Conservation (phyloP, 2,113 vertebrate species). For the Tenebrosternarchus preto region DNA sequence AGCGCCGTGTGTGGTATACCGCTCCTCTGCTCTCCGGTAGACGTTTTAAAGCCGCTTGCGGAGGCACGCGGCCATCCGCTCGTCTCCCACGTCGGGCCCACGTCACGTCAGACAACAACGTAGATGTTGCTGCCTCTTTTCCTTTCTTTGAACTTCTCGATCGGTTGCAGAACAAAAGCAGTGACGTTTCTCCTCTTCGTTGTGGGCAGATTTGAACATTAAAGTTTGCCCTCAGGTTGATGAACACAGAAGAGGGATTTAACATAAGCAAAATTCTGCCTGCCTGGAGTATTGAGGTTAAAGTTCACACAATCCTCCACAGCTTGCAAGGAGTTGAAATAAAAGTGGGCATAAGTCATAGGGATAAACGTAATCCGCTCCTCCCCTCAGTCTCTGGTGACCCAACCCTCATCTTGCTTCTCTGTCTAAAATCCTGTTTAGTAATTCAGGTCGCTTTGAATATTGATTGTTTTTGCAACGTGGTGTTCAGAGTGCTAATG, state of each 20-base stretch:
- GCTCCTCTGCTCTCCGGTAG: neutral
- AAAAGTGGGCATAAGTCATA: constrained; percentile 23
- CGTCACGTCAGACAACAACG: neutral
- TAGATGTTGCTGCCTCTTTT: neutral
- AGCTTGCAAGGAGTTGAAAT: neutral
- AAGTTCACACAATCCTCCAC: neutral
- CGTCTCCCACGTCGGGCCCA: neutral
- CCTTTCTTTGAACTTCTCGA: neutral
- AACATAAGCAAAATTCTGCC: neutral
- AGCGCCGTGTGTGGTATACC: neutral
- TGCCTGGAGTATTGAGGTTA: neutral
- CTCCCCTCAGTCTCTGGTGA: neutral
- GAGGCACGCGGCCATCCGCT: neutral
- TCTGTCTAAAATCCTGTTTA: constrained; percentile 28
- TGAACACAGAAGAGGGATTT: neutral
- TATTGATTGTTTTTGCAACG: constrained; percentile 32
- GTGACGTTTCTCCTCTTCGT: too few species aligned
- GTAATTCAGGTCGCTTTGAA: constrained; percentile 37
- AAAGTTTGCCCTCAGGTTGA: too few species aligned
- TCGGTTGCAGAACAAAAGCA: too few species aligned
- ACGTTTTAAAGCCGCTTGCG: neutral
- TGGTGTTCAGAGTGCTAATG: constrained; percentile 16
- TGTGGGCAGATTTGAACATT: too few species aligned
- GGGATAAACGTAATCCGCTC: constrained; percentile 7
- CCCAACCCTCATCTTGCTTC: neutral